Percentiles rank a stretch among this genome's conserved stretches.
Conservation (phyloP, 1,140 invertebrate genomes). For the Dolichoris vasculosae region DNA sequence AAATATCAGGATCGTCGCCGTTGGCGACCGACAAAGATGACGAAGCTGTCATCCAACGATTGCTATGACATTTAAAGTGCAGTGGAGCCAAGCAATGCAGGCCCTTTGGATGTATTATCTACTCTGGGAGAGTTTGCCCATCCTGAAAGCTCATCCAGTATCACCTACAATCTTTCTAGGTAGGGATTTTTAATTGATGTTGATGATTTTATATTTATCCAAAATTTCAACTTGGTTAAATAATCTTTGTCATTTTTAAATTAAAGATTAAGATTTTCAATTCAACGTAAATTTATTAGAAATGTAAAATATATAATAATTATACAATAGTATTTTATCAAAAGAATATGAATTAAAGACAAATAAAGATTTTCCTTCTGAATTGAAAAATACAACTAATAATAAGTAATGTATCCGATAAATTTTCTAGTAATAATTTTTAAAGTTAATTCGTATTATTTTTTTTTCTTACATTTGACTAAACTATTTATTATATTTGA, state of each 20-base stretch:
- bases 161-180: conserved; percentile 44
- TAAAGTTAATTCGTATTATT: too few species aligned
- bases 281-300: too few species aligned
- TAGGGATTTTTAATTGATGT: neutral
- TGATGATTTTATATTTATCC: neutral
- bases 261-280: too few species aligned
- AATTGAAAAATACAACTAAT: too few species aligned
- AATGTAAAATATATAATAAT: too few species aligned
- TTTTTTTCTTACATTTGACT: too few species aligned
- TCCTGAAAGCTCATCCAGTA: conserved; percentile 63
- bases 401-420: too few species aligned
- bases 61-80: conserved; percentile 30
- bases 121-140: conserved; percentile 67
- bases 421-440: too few species aligned
- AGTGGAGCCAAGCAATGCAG: conserved; percentile 59
- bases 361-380: too few species aligned
- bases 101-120: conserved; percentile 64
- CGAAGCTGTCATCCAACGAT: conserved; percentile 19
- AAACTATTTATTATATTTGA: too few species aligned
- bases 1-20: neutral
- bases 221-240: neutral
- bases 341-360: too few species aligned
- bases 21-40: conserved; percentile 30
- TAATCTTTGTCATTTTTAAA: neutral
- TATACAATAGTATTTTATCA: too few species aligned